Evolutionary conservation across 2,113 vertebrate genomes (phyloP), one percentile per base, ranked within the genome.

Genomic region (Pangasianodon hypophthalmus): DNA sequence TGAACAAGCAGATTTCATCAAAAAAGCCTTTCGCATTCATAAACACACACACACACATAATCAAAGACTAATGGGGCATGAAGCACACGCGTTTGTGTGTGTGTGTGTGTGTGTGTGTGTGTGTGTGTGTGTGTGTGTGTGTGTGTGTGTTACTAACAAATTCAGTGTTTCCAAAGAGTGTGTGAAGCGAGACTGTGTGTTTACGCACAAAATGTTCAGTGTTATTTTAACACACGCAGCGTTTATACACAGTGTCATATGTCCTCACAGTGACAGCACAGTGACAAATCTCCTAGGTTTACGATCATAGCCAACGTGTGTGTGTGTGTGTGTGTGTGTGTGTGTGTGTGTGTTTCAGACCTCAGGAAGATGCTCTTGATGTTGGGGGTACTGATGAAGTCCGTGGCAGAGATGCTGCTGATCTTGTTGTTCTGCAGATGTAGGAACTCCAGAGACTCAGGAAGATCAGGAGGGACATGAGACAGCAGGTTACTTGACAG

Each of bases 351-450:
- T 29, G 32, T 82, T 16, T 88, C 91, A 91, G 94, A 99, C 98
- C 98, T 97, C 92, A 99, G 97, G 92, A 97, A 99, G 95, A 99
- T 97, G 50, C 97, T 97, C 93, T 98, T 99, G 94, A 99, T 97
- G 85, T 98, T 98, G 58, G 98, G 98, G 1, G 97, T 98, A 84
- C 96, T 96, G 92, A 98, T 96, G 75, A 99, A 99, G n/a, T 97
- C 97, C 11, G 95, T 94, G 62, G 96, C 96, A 0, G 97, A 94
- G 90, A 99, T 90, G 0, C 89, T 93, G 79, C 96, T 97, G 89
- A 99, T 99, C 92, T 96, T 97, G 93, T 99, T 99, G 93, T 95
- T 97, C 93, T 98, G 97, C 87, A 99, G 96, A 92, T 99, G 97
- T 11, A 99, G 94, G 89, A 97, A 98, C 89, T 99, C 98, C 3